Conservation (phyloP, 2,888 invertebrate species). For the Ischnus inquisitorius region DNA sequence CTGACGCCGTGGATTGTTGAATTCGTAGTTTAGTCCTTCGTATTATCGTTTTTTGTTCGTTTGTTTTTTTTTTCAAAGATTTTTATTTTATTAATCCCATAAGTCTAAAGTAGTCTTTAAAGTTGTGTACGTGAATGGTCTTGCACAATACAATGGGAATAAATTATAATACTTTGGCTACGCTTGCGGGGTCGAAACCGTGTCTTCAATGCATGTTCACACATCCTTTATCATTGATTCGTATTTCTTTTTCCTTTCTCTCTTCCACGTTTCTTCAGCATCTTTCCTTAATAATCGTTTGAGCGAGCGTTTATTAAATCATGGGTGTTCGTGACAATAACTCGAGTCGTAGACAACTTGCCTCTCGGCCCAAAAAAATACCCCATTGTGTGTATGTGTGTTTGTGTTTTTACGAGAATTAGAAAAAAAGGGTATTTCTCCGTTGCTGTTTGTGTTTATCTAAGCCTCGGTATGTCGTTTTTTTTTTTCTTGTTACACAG, state of each 20-base stretch:
- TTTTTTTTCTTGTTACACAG: slow-evolving; percentile 47
- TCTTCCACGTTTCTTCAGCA: slow-evolving; percentile 51
- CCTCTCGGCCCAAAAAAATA: slow-evolving; percentile 43
- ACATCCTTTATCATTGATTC: slow-evolving; percentile 60
- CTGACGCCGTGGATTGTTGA: slow-evolving; percentile 37
- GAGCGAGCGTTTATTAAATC: slow-evolving; percentile 65
- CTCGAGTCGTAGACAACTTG: slow-evolving; percentile 49
- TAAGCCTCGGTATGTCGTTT: slow-evolving; percentile 24
- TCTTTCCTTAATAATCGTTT: slow-evolving; percentile 65
- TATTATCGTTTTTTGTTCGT: slow-evolving; percentile 45
- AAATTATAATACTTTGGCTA: slow-evolving; percentile 86
- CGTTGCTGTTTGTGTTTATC: slow-evolving; percentile 24
- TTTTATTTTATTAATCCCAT: slow-evolving; percentile 85
- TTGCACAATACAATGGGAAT: slow-evolving; percentile 85
- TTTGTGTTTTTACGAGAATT: slow-evolving; percentile 30
- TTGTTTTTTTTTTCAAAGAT: slow-evolving; percentile 76
- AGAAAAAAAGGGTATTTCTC: slow-evolving; percentile 51
- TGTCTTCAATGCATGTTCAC: slow-evolving; percentile 72
- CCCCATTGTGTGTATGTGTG: slow-evolving; percentile 37
- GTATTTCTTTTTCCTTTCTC: slow-evolving; percentile 44
- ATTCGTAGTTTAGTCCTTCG: not conserved
- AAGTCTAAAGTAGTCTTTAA: slow-evolving; percentile 85
- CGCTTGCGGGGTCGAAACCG: slow-evolving; percentile 82
- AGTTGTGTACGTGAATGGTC: slow-evolving; percentile 83
- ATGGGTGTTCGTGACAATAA: slow-evolving; percentile 34